These are phyloP conservation scores for Neosilurus mollespiculum DNA, from an alignment of 2,797 vertebrate genomes.

Conservation along the genomic window DNA sequence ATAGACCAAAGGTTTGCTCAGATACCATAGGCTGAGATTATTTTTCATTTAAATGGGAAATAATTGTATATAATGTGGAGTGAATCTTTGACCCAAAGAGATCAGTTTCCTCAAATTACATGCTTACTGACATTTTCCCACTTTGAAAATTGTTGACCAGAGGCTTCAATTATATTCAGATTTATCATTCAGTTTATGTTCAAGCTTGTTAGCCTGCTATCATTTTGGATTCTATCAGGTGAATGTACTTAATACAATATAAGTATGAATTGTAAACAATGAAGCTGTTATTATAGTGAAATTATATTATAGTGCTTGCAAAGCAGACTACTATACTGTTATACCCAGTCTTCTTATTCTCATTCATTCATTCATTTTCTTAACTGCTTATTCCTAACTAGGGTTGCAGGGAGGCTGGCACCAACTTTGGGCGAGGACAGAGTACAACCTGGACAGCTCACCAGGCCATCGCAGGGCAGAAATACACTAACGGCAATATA, in stretches of 20 bases:
- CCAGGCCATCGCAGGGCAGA: no score
- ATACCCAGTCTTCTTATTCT: no score
- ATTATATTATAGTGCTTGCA: no score
- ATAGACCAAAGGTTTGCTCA: background rate
- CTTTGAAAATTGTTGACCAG: background rate
- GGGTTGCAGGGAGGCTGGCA: no score
- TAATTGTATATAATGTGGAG: no score
- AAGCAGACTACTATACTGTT: no score
- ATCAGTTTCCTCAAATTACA: background rate
- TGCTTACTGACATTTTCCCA: background rate
- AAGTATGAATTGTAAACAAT: background rate
- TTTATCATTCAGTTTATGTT: constrained; percentile 5
- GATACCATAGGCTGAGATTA: background rate
- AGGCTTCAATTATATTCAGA: background rate
- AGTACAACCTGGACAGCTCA: no score
- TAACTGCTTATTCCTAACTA: no score
- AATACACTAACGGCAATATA: no score
- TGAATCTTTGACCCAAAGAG: no score
- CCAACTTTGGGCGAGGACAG: no score
- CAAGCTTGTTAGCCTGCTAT: background rate
- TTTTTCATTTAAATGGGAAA: background rate
- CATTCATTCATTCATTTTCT: no score
- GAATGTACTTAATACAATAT: background rate
- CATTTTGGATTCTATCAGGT: background rate
- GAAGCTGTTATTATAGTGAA: background rate